Evolutionary conservation across 2,113 vertebrate species (phyloP), one percentile per base, ranked within the genome.

Genomic region (Gavialis gangeticus): DNA sequence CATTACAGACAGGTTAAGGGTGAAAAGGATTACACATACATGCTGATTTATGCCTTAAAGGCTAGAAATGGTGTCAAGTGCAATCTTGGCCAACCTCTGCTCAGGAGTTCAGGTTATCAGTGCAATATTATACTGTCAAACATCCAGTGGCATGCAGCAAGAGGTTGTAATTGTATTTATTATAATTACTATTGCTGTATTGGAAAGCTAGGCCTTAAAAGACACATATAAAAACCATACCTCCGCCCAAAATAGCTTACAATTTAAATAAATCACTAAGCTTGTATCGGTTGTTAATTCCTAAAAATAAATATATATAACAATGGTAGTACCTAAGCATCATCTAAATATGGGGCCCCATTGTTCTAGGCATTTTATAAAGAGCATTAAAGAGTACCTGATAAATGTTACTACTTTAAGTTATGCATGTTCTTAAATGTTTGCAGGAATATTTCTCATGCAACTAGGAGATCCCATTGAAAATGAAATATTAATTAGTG

Each of bases 21-120:
- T 96, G 96, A 97, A 2, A 8, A 93, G 92, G 95, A 97, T 97
- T 97, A 97, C 96, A 97, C 95, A 97, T 93, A 91, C 94, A 93
- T 94, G 57, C 91, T 97, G 96, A 97, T 96, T 96, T 95, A 96
- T 89, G 96, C 94, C 95, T 95, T 79, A 80, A 34, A 94, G 97
- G 90, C 94, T 97, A 92, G 84, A 93, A 93, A 96, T 37, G 82
- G 90, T 94, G 95, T 97, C 95, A 97, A 95, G 92, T 94, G 96
- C 95, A 93, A 97, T 97, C 96, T 95, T 94, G 93, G 93, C 93
- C 87, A 87, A 94, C 95, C 91, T 60, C 92, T 87, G 84, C 89
- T 96, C 88, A 46, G 46, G 92, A 95, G 95, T 96, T 95, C 93
- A 92, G 95, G 82, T 12, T 11, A 91, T 84, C 22, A 0, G 27